Evolutionary conservation across 2,888 invertebrate genomes (phyloP).

Genomic region (Baccha elongata): DNA sequence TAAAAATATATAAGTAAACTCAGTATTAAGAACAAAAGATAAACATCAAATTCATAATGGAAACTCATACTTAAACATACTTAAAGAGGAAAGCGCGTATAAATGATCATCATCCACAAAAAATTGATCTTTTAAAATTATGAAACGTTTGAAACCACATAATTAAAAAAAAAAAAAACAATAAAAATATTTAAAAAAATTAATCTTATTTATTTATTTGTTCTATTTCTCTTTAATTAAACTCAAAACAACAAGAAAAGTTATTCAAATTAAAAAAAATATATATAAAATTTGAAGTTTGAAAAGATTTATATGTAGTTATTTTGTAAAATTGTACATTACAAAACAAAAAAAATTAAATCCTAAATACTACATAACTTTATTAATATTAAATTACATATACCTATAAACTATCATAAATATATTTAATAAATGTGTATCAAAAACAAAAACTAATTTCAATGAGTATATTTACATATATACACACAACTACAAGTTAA

Average conservation of each 20-base stretch:
- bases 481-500: constrained; percentile 10
- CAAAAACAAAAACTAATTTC: constrained; percentile 48
- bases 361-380: constrained; percentile 44
- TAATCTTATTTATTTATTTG: constrained; percentile 60
- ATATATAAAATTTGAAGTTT: constrained; percentile 60
- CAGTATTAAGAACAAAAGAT: constrained; percentile 55
- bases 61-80: constrained; percentile 40
- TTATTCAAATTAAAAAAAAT: constrained; percentile 74
- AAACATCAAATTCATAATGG: constrained; percentile 27
- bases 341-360: constrained; percentile 24
- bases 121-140: constrained; percentile 49
- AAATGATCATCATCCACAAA: constrained; percentile 49
- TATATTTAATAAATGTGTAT: constrained; percentile 78
- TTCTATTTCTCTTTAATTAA: constrained; percentile 35
- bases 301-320: constrained; percentile 43
- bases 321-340: constrained; percentile 49
- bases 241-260: constrained; percentile 43
- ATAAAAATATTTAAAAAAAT: constrained; percentile 63
- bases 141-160: constrained; percentile 44
- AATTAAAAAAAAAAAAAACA: constrained; percentile 75
- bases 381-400: constrained; percentile 74
- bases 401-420: constrained; percentile 78
- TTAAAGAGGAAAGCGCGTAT: constrained; percentile 15
- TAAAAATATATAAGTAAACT: constrained; percentile 39
- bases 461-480: constrained; percentile 32